Conservation (phyloP, 2,888 invertebrate species). For the Lasioglossum morio region DNA sequence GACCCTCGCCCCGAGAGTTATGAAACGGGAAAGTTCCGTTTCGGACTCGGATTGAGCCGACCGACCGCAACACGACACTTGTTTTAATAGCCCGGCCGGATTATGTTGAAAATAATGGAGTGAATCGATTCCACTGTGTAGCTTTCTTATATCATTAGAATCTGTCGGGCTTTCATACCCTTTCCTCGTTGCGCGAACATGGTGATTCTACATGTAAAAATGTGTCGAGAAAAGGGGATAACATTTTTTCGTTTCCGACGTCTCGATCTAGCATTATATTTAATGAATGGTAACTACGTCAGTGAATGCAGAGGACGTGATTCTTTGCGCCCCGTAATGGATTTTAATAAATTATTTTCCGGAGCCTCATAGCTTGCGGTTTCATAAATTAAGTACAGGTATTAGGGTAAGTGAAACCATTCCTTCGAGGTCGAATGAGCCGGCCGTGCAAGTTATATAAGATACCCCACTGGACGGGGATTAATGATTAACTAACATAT, state of each 20-base stretch:
- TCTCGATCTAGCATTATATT: neutral
- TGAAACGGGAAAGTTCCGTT: neutral
- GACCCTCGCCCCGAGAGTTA: neutral
- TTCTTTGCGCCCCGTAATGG: neutral
- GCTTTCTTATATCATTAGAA: neutral
- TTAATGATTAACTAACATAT: conserved; percentile 21
- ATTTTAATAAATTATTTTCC: neutral
- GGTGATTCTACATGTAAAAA: neutral
- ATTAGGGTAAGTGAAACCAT: conserved; percentile 11
- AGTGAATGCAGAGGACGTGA: neutral
- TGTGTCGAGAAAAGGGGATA: neutral
- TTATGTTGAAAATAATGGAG: neutral
- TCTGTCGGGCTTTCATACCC: neutral
- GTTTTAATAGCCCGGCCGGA: neutral
- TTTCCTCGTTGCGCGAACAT: neutral
- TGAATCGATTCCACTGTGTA: neutral
- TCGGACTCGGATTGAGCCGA: neutral
- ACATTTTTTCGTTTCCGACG: neutral
- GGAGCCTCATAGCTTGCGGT: neutral
- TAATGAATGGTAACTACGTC: neutral
- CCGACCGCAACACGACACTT: neutral
- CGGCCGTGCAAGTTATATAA: conserved; percentile 22
- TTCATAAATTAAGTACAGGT: conserved; percentile 12
- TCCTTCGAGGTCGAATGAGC: conserved; percentile 8
- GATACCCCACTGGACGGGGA: conserved; percentile 2